Conservation (phyloP, 2,888 invertebrate species). For the Agelastica alni region DNA sequence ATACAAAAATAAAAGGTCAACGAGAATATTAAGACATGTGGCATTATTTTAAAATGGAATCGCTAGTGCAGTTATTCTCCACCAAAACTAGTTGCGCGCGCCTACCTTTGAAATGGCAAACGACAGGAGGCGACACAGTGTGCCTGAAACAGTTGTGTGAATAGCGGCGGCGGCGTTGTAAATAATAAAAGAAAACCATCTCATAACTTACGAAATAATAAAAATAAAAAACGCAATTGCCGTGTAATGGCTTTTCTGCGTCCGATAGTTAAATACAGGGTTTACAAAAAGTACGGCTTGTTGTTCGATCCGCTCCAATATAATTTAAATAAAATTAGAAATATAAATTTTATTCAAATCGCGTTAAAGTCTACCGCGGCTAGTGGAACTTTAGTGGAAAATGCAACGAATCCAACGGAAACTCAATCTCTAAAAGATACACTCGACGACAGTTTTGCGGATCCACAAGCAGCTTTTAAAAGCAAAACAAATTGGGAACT, state of each 20-base stretch:
- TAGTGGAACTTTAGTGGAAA: conserved; percentile 34
- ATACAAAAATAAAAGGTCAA: no score
- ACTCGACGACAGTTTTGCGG: conserved; percentile 83
- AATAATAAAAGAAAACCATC: conserved; percentile 11
- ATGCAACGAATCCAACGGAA: conserved; percentile 30
- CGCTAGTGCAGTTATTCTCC: conserved; percentile 2
- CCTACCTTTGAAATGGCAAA: conserved; percentile 14
- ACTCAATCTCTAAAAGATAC: conserved; percentile 41
- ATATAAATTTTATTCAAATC: conserved; percentile 44
- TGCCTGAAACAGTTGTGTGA: neutral
- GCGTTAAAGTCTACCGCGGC: conserved; percentile 64
- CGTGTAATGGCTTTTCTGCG: conserved; percentile 59
- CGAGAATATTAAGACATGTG: no score
- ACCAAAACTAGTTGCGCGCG: conserved; percentile 12
- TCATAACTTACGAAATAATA: conserved; percentile 21
- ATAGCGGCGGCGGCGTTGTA: conserved; percentile 4
- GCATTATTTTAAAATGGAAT: no score
- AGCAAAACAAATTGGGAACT: conserved; percentile 94
- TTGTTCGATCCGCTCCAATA: conserved; percentile 44
- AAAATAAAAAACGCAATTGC: conserved; percentile 16
- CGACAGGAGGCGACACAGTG: conserved; percentile 11
- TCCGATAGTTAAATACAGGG: conserved; percentile 55
- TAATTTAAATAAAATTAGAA: conserved; percentile 43
- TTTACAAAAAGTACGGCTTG: conserved; percentile 54
- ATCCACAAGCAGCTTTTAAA: conserved; percentile 89